Evolutionary conservation across 2,888 invertebrate genomes (phyloP), one percentile per base, ranked within the genome.

Genomic region (Zelleria hepariella): DNA sequence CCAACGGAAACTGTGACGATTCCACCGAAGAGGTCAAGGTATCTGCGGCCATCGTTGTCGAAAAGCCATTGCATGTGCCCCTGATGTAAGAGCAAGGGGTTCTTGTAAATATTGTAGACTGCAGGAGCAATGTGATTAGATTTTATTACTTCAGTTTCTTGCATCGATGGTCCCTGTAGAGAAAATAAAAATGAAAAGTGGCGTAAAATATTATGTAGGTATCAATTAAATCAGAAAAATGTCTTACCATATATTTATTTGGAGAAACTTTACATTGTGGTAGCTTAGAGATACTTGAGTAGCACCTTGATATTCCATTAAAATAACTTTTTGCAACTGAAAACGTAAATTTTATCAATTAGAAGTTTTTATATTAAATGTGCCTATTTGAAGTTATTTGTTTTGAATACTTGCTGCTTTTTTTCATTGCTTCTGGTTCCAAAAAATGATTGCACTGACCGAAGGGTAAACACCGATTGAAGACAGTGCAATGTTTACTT

Each of bases 1-100:
- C 98, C 98, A 2, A 98, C 97, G 59, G 97, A 97, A 48, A 99
- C 96, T 0, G 99, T 99, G 18, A 98, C 98, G 68, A 99, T 98
- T 6, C 99, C 99, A 5, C 94, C 98, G 75, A 98, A 97, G 89
- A 99, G 92, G 79, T 99, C 99, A 65, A 99, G 89, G 80, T 98
- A 99, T 68, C 96, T 91, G 64, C 91, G 92, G 3, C 97, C 97
- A 59, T 92, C 90, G 64, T 94, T 91, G 79, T 98, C 98, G 80
- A 92, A 98, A 5, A 98, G 80, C 94, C 96, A 98, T 80, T 98
- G 98, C 93, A 94, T 96, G 72, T 94, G 91, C 0, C 96, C 98
- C 71, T 95, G 94, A 72, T 95, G 93, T 0, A 99, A 86, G 6
- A 97, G 88, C 51, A 99, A 70, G 0, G 98, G 98, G 63, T 93